Base-by-base conservation (phyloP, 2,797 vertebrate genomes). In the Labeo calbasu region DNA sequence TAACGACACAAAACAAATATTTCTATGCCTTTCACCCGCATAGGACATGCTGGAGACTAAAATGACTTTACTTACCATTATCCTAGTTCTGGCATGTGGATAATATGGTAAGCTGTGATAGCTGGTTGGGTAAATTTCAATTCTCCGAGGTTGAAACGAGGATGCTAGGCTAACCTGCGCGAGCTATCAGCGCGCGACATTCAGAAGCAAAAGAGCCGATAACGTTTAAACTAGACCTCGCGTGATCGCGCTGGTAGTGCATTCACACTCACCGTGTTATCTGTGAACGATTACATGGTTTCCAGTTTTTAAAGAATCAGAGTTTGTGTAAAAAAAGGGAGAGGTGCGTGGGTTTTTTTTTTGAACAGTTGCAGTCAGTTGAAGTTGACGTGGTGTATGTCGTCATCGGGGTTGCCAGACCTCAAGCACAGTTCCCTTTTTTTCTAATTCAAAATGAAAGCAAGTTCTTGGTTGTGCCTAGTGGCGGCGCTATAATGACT, bases 261-360 rank as follows among this genome's bases (percentile, higher is more conserved):
- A 59, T 50, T 63, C 25, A 59, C 65, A 75, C 80, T 88, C 65
- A 89, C 87, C 84, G 77, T 65, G 36, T 43, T 82, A 23, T 19
- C 12, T 36, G 15, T 46, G 11, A 61, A 48, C 51, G 48, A 25
- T 81, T 84, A 88, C 86, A 88, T 87, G 5, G 32, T 80, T 82
- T 43, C 2, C 23, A 3, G 28, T 53, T 17, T 19, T 32, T 25
- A 28, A 40, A 43, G 3, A 50, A 11, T 43, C 48, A 14, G 14
- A 3, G 11, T 55, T 40, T 51, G 8, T 2, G 10, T 8, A 40
- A 59, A 70, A 19, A 48, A 78, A n/a, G 23, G 61, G 50, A 68
- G 61, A 73, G 5, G 5, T 21, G 12, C 14, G 51, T 25, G 13
- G 23, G 0, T 3, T 5, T 50, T 59, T 63, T 28, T 55, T 40